phyloP scores from a whole-genome alignment of 2,113 vertebrate genomes.

The Cygnus atratus region DNA sequence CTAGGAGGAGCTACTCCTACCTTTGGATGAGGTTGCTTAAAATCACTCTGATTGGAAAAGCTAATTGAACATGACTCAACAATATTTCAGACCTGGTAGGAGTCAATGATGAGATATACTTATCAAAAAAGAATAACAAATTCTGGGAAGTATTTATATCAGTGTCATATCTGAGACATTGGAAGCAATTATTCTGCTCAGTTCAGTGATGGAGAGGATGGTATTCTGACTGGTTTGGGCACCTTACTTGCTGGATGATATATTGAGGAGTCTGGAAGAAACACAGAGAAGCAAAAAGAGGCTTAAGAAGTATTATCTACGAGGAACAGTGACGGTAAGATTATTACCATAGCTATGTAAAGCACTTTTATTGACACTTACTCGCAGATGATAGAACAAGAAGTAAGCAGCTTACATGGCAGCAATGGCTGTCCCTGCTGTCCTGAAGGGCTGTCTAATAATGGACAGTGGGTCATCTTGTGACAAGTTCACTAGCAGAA shows the following conservation, averaged over 20 bases:
- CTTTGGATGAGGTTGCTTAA: slow-evolving; percentile 2
- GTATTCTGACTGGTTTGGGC: neutral
- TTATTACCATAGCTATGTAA: neutral
- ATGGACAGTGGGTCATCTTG: no score
- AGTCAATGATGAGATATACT: neutral
- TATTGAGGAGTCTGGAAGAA: neutral
- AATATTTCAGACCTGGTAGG: slow-evolving; percentile 19
- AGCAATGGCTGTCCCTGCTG: neutral
- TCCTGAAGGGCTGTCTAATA: neutral
- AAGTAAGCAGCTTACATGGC: neutral
- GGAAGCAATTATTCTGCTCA: slow-evolving; percentile 29
- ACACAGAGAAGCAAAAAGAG: neutral
- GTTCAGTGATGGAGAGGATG: neutral
- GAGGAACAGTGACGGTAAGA: neutral
- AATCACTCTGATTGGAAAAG: slow-evolving; percentile 20
- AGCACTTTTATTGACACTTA: neutral
- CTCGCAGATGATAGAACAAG: neutral
- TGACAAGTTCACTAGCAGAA: no score
- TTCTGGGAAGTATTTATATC: slow-evolving; percentile 21
- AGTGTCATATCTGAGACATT: neutral
- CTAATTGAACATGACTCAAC: slow-evolving; percentile 19
- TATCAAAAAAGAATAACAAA: slow-evolving; percentile 6
- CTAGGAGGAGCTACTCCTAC: neutral
- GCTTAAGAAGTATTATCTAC: neutral
- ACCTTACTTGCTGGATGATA: neutral